Conservation (phyloP, 2,113 vertebrate species). For the Protomyctophum bolini region DNA sequence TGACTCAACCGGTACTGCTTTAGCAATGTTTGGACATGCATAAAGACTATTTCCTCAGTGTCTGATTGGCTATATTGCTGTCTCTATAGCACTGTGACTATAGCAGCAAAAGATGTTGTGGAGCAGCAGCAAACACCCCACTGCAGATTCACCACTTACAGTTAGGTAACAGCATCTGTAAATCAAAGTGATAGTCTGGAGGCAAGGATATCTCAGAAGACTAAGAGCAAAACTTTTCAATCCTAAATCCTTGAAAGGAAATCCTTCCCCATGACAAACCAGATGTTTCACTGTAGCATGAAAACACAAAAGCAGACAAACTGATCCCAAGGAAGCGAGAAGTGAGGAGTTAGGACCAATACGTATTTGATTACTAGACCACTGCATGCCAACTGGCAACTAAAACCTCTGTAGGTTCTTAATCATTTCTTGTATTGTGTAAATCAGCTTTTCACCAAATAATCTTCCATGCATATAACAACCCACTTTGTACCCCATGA, state of each 20-base stretch:
- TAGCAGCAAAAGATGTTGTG: too few relatives aligned
- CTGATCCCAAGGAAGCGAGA: constrained; percentile 31
- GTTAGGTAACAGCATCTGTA: constrained; percentile 20
- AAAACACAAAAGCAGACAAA: constrained; percentile 48
- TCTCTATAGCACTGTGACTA: constrained; percentile 20
- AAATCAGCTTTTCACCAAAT: constrained; percentile 10
- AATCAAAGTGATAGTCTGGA: constrained; percentile 47
- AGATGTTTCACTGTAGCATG: constrained; percentile 49
- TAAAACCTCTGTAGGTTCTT: background rate
- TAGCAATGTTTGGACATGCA: constrained; percentile 40
- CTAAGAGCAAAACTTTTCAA: constrained; percentile 15
- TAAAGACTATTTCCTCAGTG: constrained; percentile 18
- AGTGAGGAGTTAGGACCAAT: constrained; percentile 16
- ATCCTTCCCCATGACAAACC: constrained; percentile 54
- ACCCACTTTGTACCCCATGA: constrained; percentile 3
- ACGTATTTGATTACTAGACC: background rate
- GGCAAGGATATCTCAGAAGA: constrained; percentile 31
- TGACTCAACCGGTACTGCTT: constrained; percentile 53
- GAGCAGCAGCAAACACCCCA: constrained; percentile 13
- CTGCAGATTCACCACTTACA: constrained; percentile 14
- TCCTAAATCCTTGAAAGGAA: constrained; percentile 49
- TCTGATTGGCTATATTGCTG: background rate
- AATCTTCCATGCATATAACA: background rate
- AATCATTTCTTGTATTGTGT: background rate
- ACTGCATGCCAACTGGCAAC: constrained; percentile 3